These are phyloP conservation scores for Chaitophorus viminalis DNA, from an alignment of 2,888 invertebrate genomes.

Conservation along the genomic window DNA sequence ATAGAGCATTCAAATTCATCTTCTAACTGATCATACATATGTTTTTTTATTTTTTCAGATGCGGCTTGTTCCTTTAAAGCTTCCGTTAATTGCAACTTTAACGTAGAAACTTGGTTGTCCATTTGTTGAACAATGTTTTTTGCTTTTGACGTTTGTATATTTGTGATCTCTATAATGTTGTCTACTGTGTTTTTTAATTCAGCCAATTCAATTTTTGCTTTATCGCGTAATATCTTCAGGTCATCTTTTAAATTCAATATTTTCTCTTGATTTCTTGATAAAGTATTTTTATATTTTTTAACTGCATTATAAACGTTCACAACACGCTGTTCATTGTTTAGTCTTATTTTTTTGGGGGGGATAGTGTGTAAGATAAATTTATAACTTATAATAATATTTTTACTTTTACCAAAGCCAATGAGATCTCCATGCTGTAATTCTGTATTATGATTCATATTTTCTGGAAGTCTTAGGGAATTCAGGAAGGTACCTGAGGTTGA, in stretches of 20 bases:
- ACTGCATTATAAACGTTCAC: no score
- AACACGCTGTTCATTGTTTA: no score
- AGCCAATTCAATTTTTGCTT: not conserved
- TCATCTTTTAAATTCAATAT: not conserved
- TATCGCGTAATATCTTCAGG: not conserved
- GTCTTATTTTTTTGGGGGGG: not conserved
- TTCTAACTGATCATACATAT: conserved; percentile 12
- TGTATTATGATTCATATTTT: not conserved
- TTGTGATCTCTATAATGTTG: not conserved
- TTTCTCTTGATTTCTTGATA: no score
- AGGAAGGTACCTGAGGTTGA: conserved; percentile 1
- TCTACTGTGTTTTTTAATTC: not conserved
- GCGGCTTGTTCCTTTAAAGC: not conserved
- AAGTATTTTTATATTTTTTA: no score
- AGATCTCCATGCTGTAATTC: conserved; percentile 34
- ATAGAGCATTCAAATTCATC: conserved; percentile 43
- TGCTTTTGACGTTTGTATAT: not conserved
- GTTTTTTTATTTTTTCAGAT: not conserved
- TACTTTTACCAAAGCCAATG: not conserved
- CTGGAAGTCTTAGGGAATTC: not conserved
- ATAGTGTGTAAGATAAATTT: not conserved
- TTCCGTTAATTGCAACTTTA: not conserved
- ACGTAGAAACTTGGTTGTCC: no score
- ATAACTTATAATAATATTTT: not conserved
- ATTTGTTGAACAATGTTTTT: not conserved